phyloP scores from a whole-genome alignment of 2,113 vertebrate genomes.

The Spizaetus ornatus region DNA sequence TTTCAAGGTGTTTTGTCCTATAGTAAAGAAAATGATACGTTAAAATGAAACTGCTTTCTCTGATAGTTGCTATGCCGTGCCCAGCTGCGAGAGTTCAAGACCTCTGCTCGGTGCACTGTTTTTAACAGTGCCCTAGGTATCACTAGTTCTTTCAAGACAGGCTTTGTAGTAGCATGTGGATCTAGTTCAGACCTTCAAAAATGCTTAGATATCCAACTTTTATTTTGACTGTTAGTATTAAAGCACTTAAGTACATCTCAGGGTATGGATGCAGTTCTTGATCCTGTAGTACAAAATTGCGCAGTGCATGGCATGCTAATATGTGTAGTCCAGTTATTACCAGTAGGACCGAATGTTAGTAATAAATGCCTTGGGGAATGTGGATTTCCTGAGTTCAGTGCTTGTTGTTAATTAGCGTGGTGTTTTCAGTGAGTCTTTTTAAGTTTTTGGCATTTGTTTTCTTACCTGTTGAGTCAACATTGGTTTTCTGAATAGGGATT shows the following conservation, averaged over 20 bases:
- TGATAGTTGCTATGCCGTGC: not conserved
- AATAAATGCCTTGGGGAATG: not conserved
- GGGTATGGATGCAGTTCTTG: not conserved
- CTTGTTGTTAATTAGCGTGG: not conserved
- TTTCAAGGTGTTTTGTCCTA: not conserved
- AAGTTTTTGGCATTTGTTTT: not conserved
- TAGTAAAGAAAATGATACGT: not conserved
- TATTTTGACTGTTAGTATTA: not conserved
- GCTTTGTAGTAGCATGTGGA: not conserved
- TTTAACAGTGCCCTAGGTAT: not conserved
- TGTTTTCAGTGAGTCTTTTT: not conserved
- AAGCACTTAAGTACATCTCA: not conserved
- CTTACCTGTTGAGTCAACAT: not conserved
- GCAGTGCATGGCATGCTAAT: not conserved
- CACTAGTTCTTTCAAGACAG: not conserved
- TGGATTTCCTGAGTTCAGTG: not conserved
- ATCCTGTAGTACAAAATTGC: not conserved
- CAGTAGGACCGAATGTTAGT: not conserved
- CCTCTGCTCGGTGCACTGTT: not conserved
- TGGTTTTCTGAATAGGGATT: constrained; percentile 14
- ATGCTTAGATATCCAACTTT: not conserved
- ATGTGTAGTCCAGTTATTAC: not conserved
- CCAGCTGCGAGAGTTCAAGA: not conserved
- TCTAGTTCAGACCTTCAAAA: not conserved
- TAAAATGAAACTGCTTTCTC: not conserved